Conservation (phyloP, 1,140 invertebrate genomes). For the Heterodera carotae region DNA sequence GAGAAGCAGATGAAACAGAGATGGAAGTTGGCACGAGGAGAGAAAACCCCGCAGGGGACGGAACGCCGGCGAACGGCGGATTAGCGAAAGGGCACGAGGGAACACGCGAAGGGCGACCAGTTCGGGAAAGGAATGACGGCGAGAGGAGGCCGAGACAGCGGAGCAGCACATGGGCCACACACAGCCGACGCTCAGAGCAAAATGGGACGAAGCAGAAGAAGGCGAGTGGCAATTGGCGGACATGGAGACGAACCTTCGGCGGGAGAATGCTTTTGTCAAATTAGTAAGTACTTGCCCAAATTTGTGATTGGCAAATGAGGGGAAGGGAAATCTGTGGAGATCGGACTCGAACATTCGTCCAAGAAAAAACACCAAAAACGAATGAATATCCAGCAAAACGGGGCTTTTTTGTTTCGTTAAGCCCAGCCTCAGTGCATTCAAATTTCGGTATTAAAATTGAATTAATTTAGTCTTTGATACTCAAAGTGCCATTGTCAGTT, state of each 20-base stretch:
- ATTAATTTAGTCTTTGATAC: too few relatives aligned
- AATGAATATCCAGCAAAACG: too few relatives aligned
- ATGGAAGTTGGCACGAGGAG: constrained; percentile 20
- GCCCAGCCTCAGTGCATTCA: too few relatives aligned
- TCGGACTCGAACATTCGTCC: too few relatives aligned
- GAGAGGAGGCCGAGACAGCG: not conserved
- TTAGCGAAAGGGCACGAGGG: constrained; percentile 14
- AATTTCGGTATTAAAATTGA: too few relatives aligned
- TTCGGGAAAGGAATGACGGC: constrained; percentile 14
- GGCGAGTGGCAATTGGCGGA: not conserved
- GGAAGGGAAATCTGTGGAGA: not conserved
- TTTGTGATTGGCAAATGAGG: not conserved
- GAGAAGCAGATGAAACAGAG: constrained; percentile 32
- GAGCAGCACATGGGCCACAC: not conserved
- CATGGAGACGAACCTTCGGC: too few relatives aligned
- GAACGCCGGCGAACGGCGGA: not conserved
- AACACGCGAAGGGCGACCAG: constrained; percentile 20
- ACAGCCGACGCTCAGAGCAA: not conserved
- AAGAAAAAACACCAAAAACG: too few relatives aligned
- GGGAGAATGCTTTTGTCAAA: too few relatives aligned
- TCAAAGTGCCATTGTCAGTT: not conserved
- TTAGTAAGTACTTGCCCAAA: not conserved
- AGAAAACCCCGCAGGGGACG: not conserved
- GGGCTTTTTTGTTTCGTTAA: too few relatives aligned
- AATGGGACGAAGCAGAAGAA: not conserved